Evolutionary conservation across 2,797 vertebrate genomes (phyloP), one percentile per base, ranked within the genome.

Genomic region (Propithecus perrieri): DNA sequence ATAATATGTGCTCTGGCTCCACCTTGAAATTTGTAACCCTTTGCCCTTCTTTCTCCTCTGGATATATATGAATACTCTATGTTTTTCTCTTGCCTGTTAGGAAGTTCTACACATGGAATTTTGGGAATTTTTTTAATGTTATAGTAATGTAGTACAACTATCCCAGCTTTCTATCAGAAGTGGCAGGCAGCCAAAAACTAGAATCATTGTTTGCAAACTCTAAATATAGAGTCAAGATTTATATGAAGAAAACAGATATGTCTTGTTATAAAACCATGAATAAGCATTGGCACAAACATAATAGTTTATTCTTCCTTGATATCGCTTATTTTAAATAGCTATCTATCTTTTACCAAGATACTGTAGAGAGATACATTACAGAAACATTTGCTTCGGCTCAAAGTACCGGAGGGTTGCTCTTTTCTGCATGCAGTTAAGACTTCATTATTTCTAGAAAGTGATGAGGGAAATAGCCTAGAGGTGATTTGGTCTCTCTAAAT

Each of bases 201-300:
- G 98, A 98, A 96, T 98, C 98, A 98, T 98, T 98, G 98, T 99
- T 99, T 98, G 98, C 98, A 98, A 99, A 98, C 98, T 98, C 98
- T 98, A 99, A 99, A 98, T 98, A 98, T 99, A 99, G 98, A 98
- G 97, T 98, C 97, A 98, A 98, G 98, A 98, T 98, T 98, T 98
- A 98, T 98, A 98, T 98, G 98, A 98, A 98, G 98, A 98, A 98
- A 98, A 98, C 98, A 98, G 98, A 98, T 98, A 98, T 94, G 97
- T 98, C 98, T 98, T 98, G 98, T 98, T 98, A 98, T 97, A 98
- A 98, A 99, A 98, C 98, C 98, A 98, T 98, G 98, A 98, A 98
- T 98, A 98, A 98, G 98, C 98, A 98, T 98, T 98, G 98, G 98
- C 98, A 98, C 46, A 63, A 98, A 97, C 97, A 97, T 98, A 98